Base-by-base conservation (phyloP, 2,797 vertebrate species). In the Hyperoplus immaculatus region DNA sequence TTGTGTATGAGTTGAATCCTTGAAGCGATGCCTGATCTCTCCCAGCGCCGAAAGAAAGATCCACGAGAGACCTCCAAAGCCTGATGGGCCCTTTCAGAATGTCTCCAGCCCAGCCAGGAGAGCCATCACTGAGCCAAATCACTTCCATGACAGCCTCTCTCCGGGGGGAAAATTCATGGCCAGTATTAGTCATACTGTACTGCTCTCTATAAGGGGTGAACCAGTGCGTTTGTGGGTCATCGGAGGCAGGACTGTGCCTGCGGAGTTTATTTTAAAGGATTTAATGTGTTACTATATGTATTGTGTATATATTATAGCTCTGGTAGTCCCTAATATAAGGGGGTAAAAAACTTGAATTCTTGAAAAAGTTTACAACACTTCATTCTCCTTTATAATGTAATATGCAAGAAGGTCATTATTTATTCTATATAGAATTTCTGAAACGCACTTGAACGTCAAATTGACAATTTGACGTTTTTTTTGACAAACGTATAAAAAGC, bases 131-230 rank as follows among this genome's bases (percentile, higher is more conserved):
- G 69, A 55, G 81, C 82, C 87, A 87, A 87, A 89, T 87, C 86
- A 84, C 82, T 82, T 79, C 80, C 76, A 86, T 91, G 84, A 90
- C 86, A 84, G 83, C 71, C 68, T 84, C 82, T 79, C 82, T 85
- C 78, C 71, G 62, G 83, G 74, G 86, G 89, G 72, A 77, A 29
- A 49, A 81, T 77, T 76, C 68, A 81, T 77, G 59, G 86, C 69
- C 81, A 86, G 88, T 67, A 87, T 92, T 90, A 87, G 83, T 91
- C 91, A 89, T 81, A 51, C 69, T 69, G 80, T 77, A 57, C 69
- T 61, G 73, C 62, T 82, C 81, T 78, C 71, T 84, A 78, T 2
- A 4, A 29, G 41, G 60, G 80, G 82, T 87, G 63, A 87, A 76
- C 55, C 65, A 0, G 82, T 81, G 69, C 66, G 76, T 55, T 78